Percentiles rank a stretch among this genome's conserved stretches.
phyloP scores from a whole-genome alignment of 2,888 invertebrate genomes.

The Agrochola circellaris region DNA sequence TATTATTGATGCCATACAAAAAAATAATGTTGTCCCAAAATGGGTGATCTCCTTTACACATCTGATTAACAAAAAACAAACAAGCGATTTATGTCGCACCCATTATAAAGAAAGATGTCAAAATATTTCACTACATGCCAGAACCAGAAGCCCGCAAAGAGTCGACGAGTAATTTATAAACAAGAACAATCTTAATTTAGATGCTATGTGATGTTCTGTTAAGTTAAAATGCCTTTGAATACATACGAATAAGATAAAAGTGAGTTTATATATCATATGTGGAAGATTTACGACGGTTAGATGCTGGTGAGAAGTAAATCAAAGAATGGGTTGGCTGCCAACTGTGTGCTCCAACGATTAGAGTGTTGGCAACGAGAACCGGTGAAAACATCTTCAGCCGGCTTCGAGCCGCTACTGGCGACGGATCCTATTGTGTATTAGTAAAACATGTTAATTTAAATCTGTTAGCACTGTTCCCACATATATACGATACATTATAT shows the following conservation, averaged over 20 bases:
- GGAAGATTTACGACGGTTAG: slow-evolving; percentile 78
- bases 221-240: slow-evolving; percentile 65
- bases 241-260: slow-evolving; percentile 63
- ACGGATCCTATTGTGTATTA: slow-evolving; percentile 75
- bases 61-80: slow-evolving; percentile 46
- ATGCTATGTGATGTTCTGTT: slow-evolving; percentile 66
- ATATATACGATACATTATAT: slow-evolving; percentile 21
- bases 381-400: slow-evolving; percentile 81
- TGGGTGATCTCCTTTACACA: slow-evolving; percentile 23
- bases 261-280: slow-evolving; percentile 66
- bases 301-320: slow-evolving; percentile 88
- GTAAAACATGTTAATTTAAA: slow-evolving; percentile 77
- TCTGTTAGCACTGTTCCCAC: slow-evolving; percentile 67
- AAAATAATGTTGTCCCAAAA: too few relatives aligned
- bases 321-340: slow-evolving; percentile 84
- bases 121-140: slow-evolving; percentile 54
- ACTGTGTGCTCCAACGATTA: slow-evolving; percentile 79
- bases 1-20: too few relatives aligned
- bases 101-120: slow-evolving; percentile 53
- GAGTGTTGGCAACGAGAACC: slow-evolving; percentile 83
- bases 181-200: slow-evolving; percentile 61
- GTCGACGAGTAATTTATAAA: slow-evolving; percentile 67
- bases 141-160: slow-evolving; percentile 55
- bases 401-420: slow-evolving; percentile 69
- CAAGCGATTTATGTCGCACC: slow-evolving; percentile 43